Conservation (phyloP, 2,113 vertebrate genomes). For the Oxyruncus cristatus region DNA sequence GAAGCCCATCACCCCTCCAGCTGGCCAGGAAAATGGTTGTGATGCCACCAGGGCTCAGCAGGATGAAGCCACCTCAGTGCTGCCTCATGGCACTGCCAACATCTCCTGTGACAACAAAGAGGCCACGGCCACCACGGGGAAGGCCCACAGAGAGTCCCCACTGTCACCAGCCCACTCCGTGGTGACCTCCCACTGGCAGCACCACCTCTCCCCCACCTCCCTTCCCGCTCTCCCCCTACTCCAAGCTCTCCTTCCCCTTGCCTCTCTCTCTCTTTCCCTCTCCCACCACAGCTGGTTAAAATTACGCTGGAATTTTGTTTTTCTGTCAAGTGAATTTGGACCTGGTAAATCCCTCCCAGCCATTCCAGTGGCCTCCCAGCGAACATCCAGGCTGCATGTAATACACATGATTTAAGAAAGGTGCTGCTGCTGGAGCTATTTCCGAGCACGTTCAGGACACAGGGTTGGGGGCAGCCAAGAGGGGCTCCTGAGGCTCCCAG, state of each 20-base stretch:
- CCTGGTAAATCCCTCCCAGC: slow-evolving; percentile 73
- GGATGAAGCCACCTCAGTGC: not conserved
- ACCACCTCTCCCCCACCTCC: not conserved
- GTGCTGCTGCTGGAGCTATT: slow-evolving; percentile 47
- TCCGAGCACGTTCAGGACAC: not conserved
- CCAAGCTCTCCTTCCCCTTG: slow-evolving; percentile 4
- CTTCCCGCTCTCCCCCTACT: not conserved
- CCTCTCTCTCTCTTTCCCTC: slow-evolving; percentile 38
- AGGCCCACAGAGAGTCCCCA: not conserved
- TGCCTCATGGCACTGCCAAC: not conserved
- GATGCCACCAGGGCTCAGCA: not conserved
- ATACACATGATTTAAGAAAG: slow-evolving; percentile 60
- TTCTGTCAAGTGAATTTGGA: slow-evolving; percentile 77
- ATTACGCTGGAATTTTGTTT: slow-evolving; percentile 80
- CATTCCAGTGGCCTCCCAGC: slow-evolving; percentile 59
- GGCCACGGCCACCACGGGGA: accelerated
- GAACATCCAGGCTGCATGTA: slow-evolving; percentile 41
- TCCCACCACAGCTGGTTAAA: slow-evolving; percentile 78
- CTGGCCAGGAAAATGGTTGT: not conserved
- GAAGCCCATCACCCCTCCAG: not conserved
- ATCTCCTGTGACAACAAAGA: not conserved
- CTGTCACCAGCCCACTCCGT: accelerated
- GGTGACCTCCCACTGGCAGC: not conserved
- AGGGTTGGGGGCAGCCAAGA: not conserved
- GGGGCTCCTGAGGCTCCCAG: not conserved